These are phyloP conservation scores for Panorpa germanica DNA, from an alignment of 2,888 invertebrate species.

Conservation along the genomic window DNA sequence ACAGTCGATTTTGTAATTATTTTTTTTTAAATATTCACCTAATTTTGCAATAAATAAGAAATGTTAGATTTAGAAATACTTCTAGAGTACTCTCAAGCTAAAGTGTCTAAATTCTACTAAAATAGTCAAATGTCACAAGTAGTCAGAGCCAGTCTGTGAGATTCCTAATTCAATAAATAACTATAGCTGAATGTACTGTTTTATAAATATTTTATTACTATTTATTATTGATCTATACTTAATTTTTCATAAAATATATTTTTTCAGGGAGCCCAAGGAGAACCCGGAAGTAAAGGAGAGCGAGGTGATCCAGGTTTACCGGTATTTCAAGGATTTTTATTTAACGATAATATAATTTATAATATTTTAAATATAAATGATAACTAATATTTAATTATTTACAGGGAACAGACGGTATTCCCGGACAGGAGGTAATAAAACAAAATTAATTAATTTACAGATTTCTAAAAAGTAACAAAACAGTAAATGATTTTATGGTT, in stretches of 20 bases:
- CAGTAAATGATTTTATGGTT: no score
- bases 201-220: neutral
- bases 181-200: slow-evolving; percentile 3
- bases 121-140: no score
- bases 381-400: slow-evolving; percentile 20
- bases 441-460: neutral
- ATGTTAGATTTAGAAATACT: no score
- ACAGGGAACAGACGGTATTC: slow-evolving; percentile 87
- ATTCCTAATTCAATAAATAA: slow-evolving; percentile 2
- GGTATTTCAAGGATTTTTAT: slow-evolving; percentile 36
- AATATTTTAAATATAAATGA: slow-evolving; percentile 3
- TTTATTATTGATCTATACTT: neutral
- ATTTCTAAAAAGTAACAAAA: neutral
- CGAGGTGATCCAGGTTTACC: slow-evolving; percentile 85
- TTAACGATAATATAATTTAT: neutral
- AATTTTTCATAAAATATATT: slow-evolving; percentile 10
- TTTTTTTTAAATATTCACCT: no score
- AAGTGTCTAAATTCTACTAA: no score
- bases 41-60: no score
- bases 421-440: slow-evolving; percentile 62
- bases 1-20: no score
- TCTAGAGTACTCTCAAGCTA: no score
- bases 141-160: slow-evolving; percentile 7
- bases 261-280: slow-evolving; percentile 75
- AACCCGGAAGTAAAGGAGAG: slow-evolving; percentile 82